Evolutionary conservation across 2,888 invertebrate genomes (phyloP).

Genomic region (Dryomyza anilis): DNA sequence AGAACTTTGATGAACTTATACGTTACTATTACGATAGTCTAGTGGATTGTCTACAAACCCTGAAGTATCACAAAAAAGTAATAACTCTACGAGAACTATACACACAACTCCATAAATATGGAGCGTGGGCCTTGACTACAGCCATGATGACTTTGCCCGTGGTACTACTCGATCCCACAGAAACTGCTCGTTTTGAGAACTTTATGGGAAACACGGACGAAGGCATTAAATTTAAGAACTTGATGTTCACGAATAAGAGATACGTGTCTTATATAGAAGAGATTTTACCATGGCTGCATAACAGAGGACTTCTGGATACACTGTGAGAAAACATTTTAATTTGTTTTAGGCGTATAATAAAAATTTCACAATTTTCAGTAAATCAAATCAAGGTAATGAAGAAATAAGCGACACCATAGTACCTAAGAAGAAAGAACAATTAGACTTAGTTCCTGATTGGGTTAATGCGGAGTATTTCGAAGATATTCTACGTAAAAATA

Average conservation of each 20-base stretch:
- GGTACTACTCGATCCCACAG: conserved; percentile 50
- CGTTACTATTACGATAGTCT: conserved; percentile 52
- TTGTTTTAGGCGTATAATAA: too few species aligned
- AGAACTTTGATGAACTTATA: conserved; percentile 51
- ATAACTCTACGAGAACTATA: conserved; percentile 48
- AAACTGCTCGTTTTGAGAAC: conserved; percentile 49
- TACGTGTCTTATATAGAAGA: conserved; percentile 44
- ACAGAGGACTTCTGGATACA: conserved; percentile 47
- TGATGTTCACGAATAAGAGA: conserved; percentile 46
- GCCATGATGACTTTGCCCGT: conserved; percentile 36
- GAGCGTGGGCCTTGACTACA: conserved; percentile 40
- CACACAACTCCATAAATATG: conserved; percentile 42
- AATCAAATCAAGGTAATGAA: too few species aligned
- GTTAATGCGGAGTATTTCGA: conserved; percentile 38
- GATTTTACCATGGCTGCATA: conserved; percentile 53
- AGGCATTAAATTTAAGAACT: conserved; percentile 41
- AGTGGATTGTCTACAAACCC: conserved; percentile 42
- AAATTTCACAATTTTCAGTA: too few species aligned
- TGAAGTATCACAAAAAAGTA: conserved; percentile 45
- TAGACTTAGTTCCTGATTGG: conserved; percentile 39
- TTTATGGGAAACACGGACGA: conserved; percentile 37
- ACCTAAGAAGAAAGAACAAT: background rate
- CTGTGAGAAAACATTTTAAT: background rate
- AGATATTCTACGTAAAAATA: conserved; percentile 35
- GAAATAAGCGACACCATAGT: background rate